Percentiles rank a stretch among this genome's conserved stretches.
phyloP scores from a whole-genome alignment of 2,888 invertebrate species.

The Bembecia ichneumoniformis region DNA sequence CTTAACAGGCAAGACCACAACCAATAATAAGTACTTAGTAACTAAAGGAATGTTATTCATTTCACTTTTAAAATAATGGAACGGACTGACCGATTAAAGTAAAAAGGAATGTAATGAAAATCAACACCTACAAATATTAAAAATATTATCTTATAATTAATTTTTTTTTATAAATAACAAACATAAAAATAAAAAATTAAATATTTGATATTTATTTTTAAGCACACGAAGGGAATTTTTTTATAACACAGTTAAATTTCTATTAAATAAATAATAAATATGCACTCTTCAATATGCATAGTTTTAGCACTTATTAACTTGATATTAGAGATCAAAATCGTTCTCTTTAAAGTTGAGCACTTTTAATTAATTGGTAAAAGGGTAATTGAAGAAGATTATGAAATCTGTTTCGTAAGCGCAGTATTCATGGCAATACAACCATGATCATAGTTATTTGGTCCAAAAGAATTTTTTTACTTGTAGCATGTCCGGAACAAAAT shows the following conservation, averaged over 20 bases:
- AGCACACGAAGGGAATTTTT: neutral
- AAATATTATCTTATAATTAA: conserved; percentile 4
- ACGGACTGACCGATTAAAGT: conserved; percentile 38
- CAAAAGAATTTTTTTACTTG: too few species aligned
- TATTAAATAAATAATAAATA: neutral
- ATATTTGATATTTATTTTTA: neutral
- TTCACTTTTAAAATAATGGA: conserved; percentile 34
- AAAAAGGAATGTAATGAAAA: conserved; percentile 25
- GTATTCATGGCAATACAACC: conserved; percentile 7
- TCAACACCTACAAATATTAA: conserved; percentile 26
- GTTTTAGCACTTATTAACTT: neutral
- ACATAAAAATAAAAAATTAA: neutral
- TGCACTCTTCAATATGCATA: neutral
- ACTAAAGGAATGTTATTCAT: conserved; percentile 67
- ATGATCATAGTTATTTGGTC: too few species aligned
- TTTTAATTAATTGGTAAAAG: conserved; percentile 3
- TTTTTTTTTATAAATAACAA: neutral
- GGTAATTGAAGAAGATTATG: too few species aligned
- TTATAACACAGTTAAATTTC: neutral
- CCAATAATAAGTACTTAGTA: conserved; percentile 72
- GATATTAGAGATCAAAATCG: conserved; percentile 12
- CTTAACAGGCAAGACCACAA: conserved; percentile 75
- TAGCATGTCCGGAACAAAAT: too few species aligned
- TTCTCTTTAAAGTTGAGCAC: conserved; percentile 24
- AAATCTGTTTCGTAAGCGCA: conserved; percentile 21